These are phyloP conservation scores for Pycnonotus jocosus DNA, from an alignment of 2,113 vertebrate species.

Conservation along the genomic window DNA sequence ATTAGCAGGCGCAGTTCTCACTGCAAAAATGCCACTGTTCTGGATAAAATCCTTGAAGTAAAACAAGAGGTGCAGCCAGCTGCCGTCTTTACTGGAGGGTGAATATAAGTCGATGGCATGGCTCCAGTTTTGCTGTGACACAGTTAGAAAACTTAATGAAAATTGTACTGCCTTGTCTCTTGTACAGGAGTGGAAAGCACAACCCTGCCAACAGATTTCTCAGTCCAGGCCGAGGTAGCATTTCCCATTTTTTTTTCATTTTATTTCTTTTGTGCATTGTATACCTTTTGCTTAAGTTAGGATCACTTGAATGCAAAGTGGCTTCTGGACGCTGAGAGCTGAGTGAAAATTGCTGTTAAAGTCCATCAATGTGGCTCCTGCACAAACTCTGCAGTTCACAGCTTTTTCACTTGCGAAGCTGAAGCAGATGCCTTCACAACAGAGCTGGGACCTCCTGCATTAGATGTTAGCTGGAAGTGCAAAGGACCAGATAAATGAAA, in stretches of 20 bases:
- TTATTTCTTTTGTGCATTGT: neutral
- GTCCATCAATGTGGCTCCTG: neutral
- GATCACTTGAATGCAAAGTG: neutral
- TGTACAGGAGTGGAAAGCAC: neutral
- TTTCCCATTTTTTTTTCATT: neutral
- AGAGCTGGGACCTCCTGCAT: neutral
- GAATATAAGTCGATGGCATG: neutral
- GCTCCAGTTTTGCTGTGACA: neutral
- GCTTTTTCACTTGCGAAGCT: neutral
- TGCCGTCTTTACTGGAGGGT: neutral
- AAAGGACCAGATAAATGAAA: neutral
- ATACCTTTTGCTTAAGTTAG: neutral
- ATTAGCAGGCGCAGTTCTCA: neutral
- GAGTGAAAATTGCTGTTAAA: neutral
- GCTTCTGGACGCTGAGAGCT: neutral
- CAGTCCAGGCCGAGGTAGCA: neutral
- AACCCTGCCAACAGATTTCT: neutral
- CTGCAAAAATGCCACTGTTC: neutral
- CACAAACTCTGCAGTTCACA: neutral
- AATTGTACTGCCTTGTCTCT: neutral
- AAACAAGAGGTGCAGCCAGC: neutral
- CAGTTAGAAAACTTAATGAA: neutral
- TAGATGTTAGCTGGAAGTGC: neutral
- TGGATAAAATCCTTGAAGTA: neutral
- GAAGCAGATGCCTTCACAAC: neutral